Percentiles rank a stretch among this genome's conserved stretches.
These are phyloP conservation scores for Mesocricetus auratus DNA, from an alignment of 2,113 vertebrate species.

Conservation along the genomic window DNA sequence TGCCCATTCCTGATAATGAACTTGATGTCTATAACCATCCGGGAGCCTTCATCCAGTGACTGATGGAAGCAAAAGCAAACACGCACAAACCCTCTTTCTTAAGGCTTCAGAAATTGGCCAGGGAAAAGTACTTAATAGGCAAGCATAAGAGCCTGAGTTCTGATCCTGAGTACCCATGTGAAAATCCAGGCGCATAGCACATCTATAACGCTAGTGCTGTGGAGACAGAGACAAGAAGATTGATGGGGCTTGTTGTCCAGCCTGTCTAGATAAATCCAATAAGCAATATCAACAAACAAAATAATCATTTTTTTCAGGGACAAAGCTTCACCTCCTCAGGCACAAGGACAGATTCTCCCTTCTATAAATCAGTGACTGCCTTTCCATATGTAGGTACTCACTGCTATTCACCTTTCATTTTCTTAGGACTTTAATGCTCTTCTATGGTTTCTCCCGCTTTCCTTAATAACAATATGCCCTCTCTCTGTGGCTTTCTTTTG, in stretches of 20 bases:
- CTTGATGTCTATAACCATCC: too few relatives aligned
- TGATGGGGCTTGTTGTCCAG: not conserved
- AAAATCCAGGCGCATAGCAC: not conserved
- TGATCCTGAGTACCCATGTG: not conserved
- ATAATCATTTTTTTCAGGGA: not conserved
- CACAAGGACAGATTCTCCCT: not conserved
- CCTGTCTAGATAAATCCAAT: not conserved
- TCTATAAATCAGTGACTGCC: not conserved
- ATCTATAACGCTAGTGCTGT: not conserved
- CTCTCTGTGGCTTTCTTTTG: constrained; percentile 32
- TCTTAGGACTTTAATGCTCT: not conserved
- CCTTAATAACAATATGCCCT: not conserved
- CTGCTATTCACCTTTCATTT: not conserved
- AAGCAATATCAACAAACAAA: not conserved
- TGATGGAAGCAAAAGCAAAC: too few relatives aligned
- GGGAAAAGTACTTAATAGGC: not conserved
- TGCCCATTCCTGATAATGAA: too few relatives aligned
- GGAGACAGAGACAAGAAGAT: not conserved
- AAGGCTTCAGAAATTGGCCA: not conserved
- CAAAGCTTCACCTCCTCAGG: not conserved
- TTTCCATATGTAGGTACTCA: not conserved
- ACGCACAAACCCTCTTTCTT: not conserved
- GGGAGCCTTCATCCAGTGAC: too few relatives aligned
- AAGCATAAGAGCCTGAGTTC: too few relatives aligned
- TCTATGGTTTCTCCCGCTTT: not conserved